Conservation (phyloP, 2,113 vertebrate genomes). For the Nesoenas mayeri region DNA sequence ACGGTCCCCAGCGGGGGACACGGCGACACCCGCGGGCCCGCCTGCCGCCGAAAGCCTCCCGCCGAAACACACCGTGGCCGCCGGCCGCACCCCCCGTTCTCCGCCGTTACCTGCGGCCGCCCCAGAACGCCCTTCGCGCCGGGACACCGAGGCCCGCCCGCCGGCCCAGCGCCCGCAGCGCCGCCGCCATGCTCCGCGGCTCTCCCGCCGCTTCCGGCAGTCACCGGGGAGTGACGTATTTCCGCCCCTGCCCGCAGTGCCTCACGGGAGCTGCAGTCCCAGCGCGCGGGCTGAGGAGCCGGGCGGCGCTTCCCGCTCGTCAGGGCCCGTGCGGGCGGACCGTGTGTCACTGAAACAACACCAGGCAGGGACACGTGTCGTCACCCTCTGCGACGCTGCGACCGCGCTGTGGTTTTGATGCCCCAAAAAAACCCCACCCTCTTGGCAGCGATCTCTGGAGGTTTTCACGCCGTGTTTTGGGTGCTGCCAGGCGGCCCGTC, state of each 20-base stretch:
- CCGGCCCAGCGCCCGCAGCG: rapidly evolving
- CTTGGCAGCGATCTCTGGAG: background rate
- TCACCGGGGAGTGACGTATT: rapidly evolving
- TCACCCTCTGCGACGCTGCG: background rate
- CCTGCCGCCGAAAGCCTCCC: too few relatives aligned
- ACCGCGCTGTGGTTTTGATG: background rate
- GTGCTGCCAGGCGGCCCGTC: background rate
- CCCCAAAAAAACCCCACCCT: too few relatives aligned
- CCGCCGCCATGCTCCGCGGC: background rate
- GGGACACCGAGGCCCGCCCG: background rate
- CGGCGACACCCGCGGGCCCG: background rate
- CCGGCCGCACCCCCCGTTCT: too few relatives aligned
- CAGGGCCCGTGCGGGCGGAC: too few relatives aligned
- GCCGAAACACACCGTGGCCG: too few relatives aligned
- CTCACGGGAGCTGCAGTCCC: background rate
- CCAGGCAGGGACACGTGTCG: too few relatives aligned
- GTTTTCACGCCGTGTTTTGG: too few relatives aligned
- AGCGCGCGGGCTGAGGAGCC: too few relatives aligned
- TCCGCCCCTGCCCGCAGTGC: background rate
- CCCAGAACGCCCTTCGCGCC: background rate
- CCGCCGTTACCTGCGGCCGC: background rate
- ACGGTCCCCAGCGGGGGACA: background rate
- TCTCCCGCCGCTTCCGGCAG: too few relatives aligned
- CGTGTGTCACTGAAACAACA: background rate
- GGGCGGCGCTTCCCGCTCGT: too few relatives aligned